A percentile compares a stretch with the other conserved stretches of the same genome.
Conservation (phyloP, 1,140 invertebrate species). For the Teleopsis dalmanni region DNA sequence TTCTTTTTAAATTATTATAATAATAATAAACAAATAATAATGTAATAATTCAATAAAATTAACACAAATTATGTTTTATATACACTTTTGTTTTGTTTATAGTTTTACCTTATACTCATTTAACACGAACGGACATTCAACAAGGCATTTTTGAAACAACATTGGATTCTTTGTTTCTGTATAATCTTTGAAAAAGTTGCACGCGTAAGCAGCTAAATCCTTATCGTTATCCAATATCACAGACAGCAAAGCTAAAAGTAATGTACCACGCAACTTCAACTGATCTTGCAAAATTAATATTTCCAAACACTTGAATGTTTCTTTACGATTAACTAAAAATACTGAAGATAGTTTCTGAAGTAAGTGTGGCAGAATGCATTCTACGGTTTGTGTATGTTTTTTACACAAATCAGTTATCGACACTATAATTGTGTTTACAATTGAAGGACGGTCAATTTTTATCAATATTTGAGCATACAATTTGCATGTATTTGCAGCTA, state of each 20-base stretch:
- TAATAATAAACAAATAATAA: not conserved
- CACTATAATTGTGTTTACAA: conserved; percentile 36
- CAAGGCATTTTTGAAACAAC: conserved; percentile 34
- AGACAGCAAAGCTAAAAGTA: conserved; percentile 27
- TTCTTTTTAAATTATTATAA: not conserved
- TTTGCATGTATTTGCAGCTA: conserved; percentile 20
- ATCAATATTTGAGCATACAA: conserved; percentile 25
- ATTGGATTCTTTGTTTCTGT: conserved; percentile 25
- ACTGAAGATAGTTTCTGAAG: conserved; percentile 28
- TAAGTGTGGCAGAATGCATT: conserved; percentile 30
- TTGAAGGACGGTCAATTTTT: conserved; percentile 33
- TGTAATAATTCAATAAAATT: not conserved
- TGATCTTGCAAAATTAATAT: conserved; percentile 35
- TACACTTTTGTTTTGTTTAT: not conserved
- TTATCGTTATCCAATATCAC: conserved; percentile 27
- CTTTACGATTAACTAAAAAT: conserved; percentile 30
- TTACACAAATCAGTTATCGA: conserved; percentile 36
- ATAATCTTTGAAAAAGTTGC: conserved; percentile 35
- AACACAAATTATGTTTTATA: no score
- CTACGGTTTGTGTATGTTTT: conserved; percentile 31
- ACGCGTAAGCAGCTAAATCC: conserved; percentile 28
- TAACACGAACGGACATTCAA: conserved; percentile 36
- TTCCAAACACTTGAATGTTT: conserved; percentile 38
- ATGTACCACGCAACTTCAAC: conserved; percentile 32
- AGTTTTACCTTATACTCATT: conserved; percentile 31